These are phyloP conservation scores for Glaucidium brasilianum DNA, from an alignment of 2,113 vertebrate species.

Conservation along the genomic window DNA sequence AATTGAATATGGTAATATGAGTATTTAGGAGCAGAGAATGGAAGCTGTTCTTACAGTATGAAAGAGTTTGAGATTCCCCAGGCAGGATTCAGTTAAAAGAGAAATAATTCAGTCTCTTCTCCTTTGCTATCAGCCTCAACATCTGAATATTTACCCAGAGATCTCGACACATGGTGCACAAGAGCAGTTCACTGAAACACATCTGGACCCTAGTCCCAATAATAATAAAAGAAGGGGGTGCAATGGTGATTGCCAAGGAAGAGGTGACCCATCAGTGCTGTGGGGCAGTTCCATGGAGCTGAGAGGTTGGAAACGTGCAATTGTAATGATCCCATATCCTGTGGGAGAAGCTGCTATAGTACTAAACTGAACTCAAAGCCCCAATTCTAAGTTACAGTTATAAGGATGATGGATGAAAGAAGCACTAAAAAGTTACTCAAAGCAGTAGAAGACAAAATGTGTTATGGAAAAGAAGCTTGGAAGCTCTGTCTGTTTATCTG, in stretches of 20 bases:
- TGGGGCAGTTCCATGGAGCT: accelerated
- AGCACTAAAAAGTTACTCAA: not conserved
- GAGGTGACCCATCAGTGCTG: not conserved
- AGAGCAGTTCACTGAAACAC: not conserved
- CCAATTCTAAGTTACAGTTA: not conserved
- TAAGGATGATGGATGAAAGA: not conserved
- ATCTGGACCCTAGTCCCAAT: too few species aligned
- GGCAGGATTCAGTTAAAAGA: not conserved
- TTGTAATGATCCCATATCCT: not conserved
- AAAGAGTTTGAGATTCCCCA: not conserved
- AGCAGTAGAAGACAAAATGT: not conserved
- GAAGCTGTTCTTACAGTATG: not conserved
- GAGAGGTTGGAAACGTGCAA: not conserved
- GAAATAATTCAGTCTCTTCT: not conserved
- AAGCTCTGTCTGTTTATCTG: not conserved
- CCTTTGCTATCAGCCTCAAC: not conserved
- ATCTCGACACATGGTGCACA: accelerated
- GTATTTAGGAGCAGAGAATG: not conserved
- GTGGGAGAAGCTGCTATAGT: not conserved
- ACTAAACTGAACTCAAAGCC: not conserved
- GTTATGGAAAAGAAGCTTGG: not conserved
- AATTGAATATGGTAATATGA: not conserved
- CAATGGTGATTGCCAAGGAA: not conserved
- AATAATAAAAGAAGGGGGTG: not conserved
- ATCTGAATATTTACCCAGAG: not conserved